Evolutionary conservation across 2,888 invertebrate genomes (phyloP).

Genomic region (Nemotelus pantherinus): DNA sequence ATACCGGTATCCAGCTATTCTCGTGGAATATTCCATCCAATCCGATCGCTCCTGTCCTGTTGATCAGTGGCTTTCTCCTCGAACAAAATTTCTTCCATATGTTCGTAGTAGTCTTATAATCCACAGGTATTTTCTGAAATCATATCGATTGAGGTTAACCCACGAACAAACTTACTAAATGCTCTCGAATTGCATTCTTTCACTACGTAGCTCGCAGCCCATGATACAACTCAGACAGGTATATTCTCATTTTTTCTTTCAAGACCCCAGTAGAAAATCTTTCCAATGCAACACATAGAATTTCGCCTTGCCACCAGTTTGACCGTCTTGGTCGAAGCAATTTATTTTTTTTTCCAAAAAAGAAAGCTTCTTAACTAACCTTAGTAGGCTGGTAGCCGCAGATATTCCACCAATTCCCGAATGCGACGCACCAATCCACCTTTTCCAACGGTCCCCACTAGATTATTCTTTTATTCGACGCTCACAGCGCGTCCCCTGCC

Average conservation of each 20-base stretch:
- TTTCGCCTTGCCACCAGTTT: conserved; percentile 98
- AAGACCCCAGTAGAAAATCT: conserved; percentile 86
- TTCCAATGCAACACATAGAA: conserved; percentile 86
- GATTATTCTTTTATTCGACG: too few relatives aligned
- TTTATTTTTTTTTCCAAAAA: too few relatives aligned
- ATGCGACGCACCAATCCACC: too few relatives aligned
- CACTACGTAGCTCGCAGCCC: conserved; percentile 83
- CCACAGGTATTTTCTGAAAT: conserved; percentile 80
- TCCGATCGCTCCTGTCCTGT: conserved; percentile 14
- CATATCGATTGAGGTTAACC: conserved; percentile 90
- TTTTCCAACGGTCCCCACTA: too few relatives aligned
- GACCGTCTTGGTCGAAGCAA: too few relatives aligned
- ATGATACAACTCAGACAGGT: conserved; percentile 78
- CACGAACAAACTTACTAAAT: conserved; percentile 80
- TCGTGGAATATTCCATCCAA: conserved; percentile 15
- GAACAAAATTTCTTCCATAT: conserved; percentile 2
- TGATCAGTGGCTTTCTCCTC: conserved; percentile 11
- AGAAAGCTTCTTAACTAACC: too few relatives aligned
- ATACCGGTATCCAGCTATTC: background rate
- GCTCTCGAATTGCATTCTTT: conserved; percentile 82
- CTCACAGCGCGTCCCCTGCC: too few relatives aligned
- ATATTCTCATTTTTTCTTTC: conserved; percentile 65
- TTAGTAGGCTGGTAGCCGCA: too few relatives aligned
- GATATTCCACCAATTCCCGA: too few relatives aligned
- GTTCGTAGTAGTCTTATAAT: conserved; percentile 73